Conservation (phyloP, 2,113 vertebrate species). For the Rhinoderma darwinii region DNA sequence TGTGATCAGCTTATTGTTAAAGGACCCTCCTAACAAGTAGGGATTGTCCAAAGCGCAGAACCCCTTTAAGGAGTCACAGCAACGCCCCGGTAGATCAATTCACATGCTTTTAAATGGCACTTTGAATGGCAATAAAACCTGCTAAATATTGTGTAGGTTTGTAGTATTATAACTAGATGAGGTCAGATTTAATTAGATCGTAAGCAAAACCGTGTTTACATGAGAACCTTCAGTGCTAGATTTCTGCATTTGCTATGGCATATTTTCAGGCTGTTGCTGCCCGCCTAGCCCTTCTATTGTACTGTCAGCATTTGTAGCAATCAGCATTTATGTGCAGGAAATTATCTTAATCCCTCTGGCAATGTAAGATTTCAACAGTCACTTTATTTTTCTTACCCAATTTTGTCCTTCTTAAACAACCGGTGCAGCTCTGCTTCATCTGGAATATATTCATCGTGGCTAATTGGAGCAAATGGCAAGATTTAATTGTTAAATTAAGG, state of each 20-base stretch:
- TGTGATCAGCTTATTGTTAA: no score
- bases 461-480: not conserved
- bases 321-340: slow-evolving; percentile 33
- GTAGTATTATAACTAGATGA: not conserved
- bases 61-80: no score
- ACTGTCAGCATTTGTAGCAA: slow-evolving; percentile 16
- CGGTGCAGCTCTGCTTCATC: not conserved
- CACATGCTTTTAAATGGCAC: not conserved
- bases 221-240: not conserved
- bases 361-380: slow-evolving; percentile 27
- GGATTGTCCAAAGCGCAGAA: no score
- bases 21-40: no score
- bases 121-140: not conserved
- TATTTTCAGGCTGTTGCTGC: not conserved
- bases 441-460: not conserved
- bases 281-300: not conserved
- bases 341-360: slow-evolving; percentile 34
- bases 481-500: slow-evolving; percentile 3
- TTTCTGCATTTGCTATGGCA: not conserved
- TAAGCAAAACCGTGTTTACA: not conserved
- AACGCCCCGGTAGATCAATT: no score
- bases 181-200: not conserved
- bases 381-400: not conserved
- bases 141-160: no score
- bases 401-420: not conserved